Evolutionary conservation across 2,888 invertebrate species (phyloP), one percentile per base, ranked within the genome.

Genomic region (Xestoiulus laeticollis): DNA sequence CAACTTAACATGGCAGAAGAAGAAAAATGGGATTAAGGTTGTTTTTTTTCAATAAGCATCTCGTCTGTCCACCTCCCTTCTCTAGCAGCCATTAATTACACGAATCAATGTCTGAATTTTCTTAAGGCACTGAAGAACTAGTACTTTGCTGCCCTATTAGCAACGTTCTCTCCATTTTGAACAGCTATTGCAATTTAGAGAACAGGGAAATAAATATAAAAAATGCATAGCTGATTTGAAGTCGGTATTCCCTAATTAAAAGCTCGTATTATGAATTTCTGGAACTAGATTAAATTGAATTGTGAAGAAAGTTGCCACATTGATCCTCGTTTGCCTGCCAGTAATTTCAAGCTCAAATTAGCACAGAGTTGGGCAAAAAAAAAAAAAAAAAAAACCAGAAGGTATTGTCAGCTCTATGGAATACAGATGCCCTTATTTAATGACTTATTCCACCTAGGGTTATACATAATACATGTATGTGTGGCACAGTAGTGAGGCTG

Each of bases 51-150:
- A 59, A 26, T 26, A 26, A 68, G 68, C 68, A 68, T 68, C 68
- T 68, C 68, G 68, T 68, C 68, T 68, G 68, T 68, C 22, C 68
- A 68, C 68, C 68, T 68, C 68, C 68, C 68, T 68, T 68, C 68
- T 26, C 68, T 68, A 68, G 26, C 68, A 68, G 68, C 68, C 68
- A 68, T n/a, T 26, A 68, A 68, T 68, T 10, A 26, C 2, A 68
- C 26, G 22, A 68, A 68, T 26, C 22, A 68, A 68, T 68, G 68
- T 68, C 68, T 68, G 68, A 68, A 22, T 68, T 26, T 68, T 68
- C n/a, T 26, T 68, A 68, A 68, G 68, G 68, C 68, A 68, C 68
- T 68, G 68, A 26, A n/a, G 68, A 68, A 68, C 26, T 22, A 68
- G 68, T 26, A 68, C 68, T 68, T 68, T 68, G 26, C 10, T 26